These are phyloP conservation scores for Porphyrio hochstetteri DNA, from an alignment of 2,113 vertebrate genomes.

Conservation along the genomic window DNA sequence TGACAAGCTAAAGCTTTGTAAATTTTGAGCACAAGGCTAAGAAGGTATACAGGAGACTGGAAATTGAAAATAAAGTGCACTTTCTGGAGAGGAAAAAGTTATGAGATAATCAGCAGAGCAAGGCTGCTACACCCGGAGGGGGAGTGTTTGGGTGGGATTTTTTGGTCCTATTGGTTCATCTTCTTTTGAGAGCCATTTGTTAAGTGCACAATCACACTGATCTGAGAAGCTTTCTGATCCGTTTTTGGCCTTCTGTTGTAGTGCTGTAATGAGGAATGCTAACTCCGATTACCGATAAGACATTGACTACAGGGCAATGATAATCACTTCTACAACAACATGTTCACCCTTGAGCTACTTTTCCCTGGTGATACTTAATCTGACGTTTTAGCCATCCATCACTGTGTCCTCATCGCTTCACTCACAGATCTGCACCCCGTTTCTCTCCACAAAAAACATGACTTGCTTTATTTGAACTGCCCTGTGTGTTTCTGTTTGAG, in stretches of 20 bases:
- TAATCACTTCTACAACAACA: not conserved
- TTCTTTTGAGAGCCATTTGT: not conserved
- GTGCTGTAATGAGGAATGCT: conserved; percentile 6
- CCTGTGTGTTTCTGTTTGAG: not conserved
- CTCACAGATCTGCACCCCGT: not conserved
- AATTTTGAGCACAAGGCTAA: conserved; percentile 39
- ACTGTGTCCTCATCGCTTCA: not conserved
- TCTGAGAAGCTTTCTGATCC: not conserved
- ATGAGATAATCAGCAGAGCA: not conserved
- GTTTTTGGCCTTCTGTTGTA: not conserved
- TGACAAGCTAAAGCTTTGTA: conserved; percentile 58
- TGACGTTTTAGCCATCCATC: conserved; percentile 27
- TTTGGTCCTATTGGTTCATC: not conserved
- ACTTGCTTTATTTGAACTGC: not conserved
- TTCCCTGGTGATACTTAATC: not conserved
- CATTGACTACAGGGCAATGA: not conserved
- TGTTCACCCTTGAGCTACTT: conserved; percentile 12
- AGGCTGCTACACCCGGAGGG: not conserved
- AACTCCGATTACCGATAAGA: not conserved
- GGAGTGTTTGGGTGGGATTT: not conserved
- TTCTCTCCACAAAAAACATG: not conserved
- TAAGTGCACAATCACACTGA: not conserved
- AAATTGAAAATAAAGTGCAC: conserved; percentile 32
- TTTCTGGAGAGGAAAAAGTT: conserved; percentile 10
- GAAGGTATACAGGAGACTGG: not conserved